Evolutionary conservation across 2,113 vertebrate genomes (phyloP).

Genomic region (Corythaeola cristata): DNA sequence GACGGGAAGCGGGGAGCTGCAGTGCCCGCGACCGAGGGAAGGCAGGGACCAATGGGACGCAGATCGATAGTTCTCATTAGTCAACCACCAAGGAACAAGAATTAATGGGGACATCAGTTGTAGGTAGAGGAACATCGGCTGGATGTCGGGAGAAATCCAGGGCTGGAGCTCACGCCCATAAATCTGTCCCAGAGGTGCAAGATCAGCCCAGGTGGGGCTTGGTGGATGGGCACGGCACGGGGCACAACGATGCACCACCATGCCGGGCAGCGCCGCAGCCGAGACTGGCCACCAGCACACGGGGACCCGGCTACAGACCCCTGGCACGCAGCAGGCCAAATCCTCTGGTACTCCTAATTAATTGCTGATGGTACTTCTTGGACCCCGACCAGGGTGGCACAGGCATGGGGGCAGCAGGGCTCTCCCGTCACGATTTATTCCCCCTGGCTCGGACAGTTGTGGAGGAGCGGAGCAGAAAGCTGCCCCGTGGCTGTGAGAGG

Average conservation of each 20-base stretch:
- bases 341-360: not conserved
- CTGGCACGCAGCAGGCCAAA: not conserved
- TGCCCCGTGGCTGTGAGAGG: accelerated
- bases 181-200: not conserved
- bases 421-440: not conserved
- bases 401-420: accelerated
- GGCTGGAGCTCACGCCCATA: not conserved
- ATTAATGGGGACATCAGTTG: not conserved
- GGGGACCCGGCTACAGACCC: not conserved
- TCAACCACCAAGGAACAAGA: not conserved
- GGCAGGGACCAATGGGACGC: not conserved
- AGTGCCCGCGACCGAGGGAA: not conserved
- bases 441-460: not conserved
- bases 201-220: not conserved
- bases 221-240: accelerated
- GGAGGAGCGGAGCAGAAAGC: not conserved
- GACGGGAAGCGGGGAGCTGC: not conserved
- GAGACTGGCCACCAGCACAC: accelerated
- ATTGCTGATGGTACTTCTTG: not conserved
- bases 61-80: not conserved
- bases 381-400: accelerated
- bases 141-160: not conserved
- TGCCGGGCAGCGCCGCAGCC: not conserved
- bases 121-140: not conserved
- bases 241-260: accelerated